These are phyloP conservation scores for Chaunax sp. DNA, from an alignment of 2,797 vertebrate species.

Conservation along the genomic window DNA sequence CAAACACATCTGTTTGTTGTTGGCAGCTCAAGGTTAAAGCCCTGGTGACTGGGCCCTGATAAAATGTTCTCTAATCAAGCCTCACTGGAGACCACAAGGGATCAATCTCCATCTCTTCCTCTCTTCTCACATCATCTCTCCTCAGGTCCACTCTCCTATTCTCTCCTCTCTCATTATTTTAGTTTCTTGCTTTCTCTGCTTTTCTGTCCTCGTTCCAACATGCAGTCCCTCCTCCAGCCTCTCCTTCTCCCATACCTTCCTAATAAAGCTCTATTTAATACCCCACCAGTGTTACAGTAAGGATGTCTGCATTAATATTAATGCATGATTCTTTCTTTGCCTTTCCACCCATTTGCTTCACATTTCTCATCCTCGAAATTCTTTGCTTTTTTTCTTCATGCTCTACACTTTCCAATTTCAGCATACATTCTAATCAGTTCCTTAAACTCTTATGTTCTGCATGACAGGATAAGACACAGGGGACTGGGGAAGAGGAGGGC, in stretches of 20 bases:
- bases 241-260: constrained; percentile 28
- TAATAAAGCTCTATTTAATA: constrained; percentile 80
- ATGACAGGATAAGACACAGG: constrained; percentile 76
- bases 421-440: constrained; percentile 83
- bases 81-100: constrained; percentile 65
- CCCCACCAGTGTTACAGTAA: constrained; percentile 67
- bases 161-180: constrained; percentile 25
- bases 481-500: constrained; percentile 45
- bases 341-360: constrained; percentile 60
- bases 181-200: constrained; percentile 35
- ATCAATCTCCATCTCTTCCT: constrained; percentile 66
- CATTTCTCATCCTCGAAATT: constrained; percentile 65
- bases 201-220: constrained; percentile 39
- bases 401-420: constrained; percentile 81
- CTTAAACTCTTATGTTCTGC: constrained; percentile 82
- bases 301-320: constrained; percentile 82
- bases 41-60: constrained; percentile 68
- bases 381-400: constrained; percentile 68
- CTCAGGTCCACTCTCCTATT: constrained; percentile 29
- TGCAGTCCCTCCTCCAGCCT: constrained; percentile 20
- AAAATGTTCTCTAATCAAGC: constrained; percentile 80
- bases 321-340: constrained; percentile 58
- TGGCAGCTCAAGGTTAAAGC: constrained; percentile 83
- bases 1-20: constrained; percentile 79
- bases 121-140: constrained; percentile 35